Percentiles rank a stretch among this genome's conserved stretches.
phyloP scores from a whole-genome alignment of 2,888 invertebrate species.

The Patella ulyssiponensis region DNA sequence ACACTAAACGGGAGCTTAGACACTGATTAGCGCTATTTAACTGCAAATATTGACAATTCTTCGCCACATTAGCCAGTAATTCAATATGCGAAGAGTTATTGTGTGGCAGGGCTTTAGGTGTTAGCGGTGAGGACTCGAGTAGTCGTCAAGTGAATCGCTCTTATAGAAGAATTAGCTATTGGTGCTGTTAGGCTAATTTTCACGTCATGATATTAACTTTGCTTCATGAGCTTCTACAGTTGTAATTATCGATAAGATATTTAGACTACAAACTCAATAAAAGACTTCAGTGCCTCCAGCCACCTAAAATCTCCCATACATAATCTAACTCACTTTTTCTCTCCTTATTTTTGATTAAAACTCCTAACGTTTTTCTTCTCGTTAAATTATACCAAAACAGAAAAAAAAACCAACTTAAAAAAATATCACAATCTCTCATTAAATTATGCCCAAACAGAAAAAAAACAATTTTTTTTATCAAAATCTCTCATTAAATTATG shows the following conservation, averaged over 20 bases:
- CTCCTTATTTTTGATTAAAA: no score
- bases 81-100: slow-evolving; percentile 38
- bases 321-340: no score
- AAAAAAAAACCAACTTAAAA: no score
- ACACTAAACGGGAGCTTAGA: slow-evolving; percentile 39
- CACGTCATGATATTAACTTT: slow-evolving; percentile 44
- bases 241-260: slow-evolving; percentile 36
- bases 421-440: no score
- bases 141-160: background rate
- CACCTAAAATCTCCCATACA: no score
- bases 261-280: slow-evolving; percentile 29
- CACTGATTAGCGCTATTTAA: slow-evolving; percentile 46
- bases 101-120: slow-evolving; percentile 14
- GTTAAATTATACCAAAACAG: no score
- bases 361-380: no score
- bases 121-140: slow-evolving; percentile 19
- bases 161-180: background rate
- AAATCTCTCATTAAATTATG: no score
- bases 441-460: no score
- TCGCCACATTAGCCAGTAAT: slow-evolving; percentile 44
- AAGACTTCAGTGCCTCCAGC: slow-evolving; percentile 20
- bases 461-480: no score
- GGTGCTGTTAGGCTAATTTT: slow-evolving; percentile 32
- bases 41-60: slow-evolving; percentile 49
- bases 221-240: slow-evolving; percentile 33